phyloP scores from a whole-genome alignment of 2,113 vertebrate species.

The Pardalotus punctatus region DNA sequence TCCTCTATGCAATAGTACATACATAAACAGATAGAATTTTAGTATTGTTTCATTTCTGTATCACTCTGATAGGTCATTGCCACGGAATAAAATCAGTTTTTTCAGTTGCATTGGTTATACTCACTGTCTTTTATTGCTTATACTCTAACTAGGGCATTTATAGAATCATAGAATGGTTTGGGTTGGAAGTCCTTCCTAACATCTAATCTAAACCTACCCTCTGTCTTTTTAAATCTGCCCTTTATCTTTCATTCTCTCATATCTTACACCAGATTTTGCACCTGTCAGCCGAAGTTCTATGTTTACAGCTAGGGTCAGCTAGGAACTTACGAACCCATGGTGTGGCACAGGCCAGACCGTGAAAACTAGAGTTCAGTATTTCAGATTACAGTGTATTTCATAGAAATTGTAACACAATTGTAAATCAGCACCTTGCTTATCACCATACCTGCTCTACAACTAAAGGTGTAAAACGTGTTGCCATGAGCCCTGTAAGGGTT shows the following conservation, averaged over 20 bases:
- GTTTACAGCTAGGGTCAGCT: neutral
- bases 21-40: neutral
- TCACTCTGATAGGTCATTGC: neutral
- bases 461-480: neutral
- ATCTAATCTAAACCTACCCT: neutral
- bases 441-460: neutral
- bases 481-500: neutral
- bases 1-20: neutral
- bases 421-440: neutral
- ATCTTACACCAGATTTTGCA: neutral
- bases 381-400: neutral
- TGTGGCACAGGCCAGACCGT: neutral
- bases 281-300: neutral
- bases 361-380: neutral
- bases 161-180: neutral
- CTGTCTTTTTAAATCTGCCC: neutral
- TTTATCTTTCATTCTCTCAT: neutral
- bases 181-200: neutral
- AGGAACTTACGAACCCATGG: neutral
- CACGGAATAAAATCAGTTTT: neutral
- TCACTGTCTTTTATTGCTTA: neutral
- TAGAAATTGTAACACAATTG: neutral
- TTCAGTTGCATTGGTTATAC: neutral
- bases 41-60: neutral
- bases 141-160: neutral